Conservation (phyloP, 2,888 invertebrate genomes). For the Criorhina ranunculi region DNA sequence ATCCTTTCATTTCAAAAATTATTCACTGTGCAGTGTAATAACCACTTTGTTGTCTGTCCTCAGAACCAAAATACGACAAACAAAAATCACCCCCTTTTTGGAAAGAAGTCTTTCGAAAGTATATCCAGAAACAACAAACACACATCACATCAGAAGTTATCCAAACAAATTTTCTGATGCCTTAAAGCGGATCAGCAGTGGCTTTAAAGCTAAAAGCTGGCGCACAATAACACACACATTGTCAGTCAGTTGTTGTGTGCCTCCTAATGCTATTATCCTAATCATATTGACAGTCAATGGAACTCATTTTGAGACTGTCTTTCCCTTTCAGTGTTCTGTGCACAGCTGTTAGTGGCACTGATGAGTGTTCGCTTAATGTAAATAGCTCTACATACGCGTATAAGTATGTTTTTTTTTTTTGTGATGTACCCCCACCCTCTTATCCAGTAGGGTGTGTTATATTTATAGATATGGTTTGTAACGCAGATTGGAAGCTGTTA, state of each 20-base stretch:
- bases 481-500: background rate
- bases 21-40: conserved; percentile 27
- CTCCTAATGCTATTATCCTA: conserved; percentile 48
- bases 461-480: background rate
- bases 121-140: conserved; percentile 1
- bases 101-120: background rate
- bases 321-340: conserved; percentile 3
- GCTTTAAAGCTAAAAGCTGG: conserved; percentile 29
- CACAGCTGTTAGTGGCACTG: conserved; percentile 64
- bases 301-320: conserved; percentile 55
- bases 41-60: conserved; percentile 57
- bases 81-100: background rate
- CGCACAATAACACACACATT: conserved; percentile 11
- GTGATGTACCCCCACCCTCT: background rate
- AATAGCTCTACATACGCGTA: background rate
- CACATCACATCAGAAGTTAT: conserved; percentile 23
- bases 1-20: background rate
- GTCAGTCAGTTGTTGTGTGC: conserved; percentile 22
- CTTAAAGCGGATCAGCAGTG: conserved; percentile 35
- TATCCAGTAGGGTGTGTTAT: background rate
- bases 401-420: conserved; percentile 13
- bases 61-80: conserved; percentile 1
- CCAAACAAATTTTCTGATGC: conserved; percentile 40
- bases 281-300: conserved; percentile 65
- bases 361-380: conserved; percentile 55